Conservation (phyloP, 2,113 vertebrate genomes). For the Podarcis muralis region DNA sequence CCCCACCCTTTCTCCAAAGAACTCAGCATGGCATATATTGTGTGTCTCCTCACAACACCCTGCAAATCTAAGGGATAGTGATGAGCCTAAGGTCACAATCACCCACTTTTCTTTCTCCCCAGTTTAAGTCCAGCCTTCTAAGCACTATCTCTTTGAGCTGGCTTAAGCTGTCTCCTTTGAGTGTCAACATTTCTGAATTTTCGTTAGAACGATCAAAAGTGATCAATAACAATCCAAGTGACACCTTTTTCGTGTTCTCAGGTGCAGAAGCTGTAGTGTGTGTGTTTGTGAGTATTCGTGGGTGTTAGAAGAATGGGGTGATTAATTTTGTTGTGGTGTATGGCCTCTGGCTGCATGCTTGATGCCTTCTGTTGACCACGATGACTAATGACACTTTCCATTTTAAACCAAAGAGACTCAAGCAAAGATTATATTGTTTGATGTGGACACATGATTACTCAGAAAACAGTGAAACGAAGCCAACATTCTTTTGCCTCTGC, state of each 20-base stretch:
- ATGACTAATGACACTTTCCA: constrained; percentile 73
- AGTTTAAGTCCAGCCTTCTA: neutral
- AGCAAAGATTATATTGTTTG: constrained; percentile 49
- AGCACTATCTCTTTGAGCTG: too few species aligned
- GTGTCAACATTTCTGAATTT: neutral
- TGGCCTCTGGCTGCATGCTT: constrained; percentile 51
- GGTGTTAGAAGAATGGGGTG: constrained; percentile 12
- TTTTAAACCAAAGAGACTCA: constrained; percentile 63
- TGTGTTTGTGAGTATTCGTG: too few species aligned
- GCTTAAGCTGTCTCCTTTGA: neutral
- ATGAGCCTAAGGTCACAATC: neutral
- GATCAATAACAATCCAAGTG: neutral
- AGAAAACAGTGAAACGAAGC: constrained; percentile 34
- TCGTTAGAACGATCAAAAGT: neutral
- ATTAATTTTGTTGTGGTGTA: constrained; percentile 57
- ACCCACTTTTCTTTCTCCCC: neutral
- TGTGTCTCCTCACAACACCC: neutral
- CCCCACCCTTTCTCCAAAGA: neutral
- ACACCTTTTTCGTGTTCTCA: neutral
- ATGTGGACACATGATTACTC: constrained; percentile 61
- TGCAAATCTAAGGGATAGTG: neutral
- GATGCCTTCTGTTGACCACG: constrained; percentile 62
- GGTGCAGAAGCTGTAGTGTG: neutral
- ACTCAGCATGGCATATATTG: neutral
- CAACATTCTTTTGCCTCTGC: constrained; percentile 33